Base-by-base conservation (phyloP, 2,888 invertebrate genomes). In the Tuta absoluta region DNA sequence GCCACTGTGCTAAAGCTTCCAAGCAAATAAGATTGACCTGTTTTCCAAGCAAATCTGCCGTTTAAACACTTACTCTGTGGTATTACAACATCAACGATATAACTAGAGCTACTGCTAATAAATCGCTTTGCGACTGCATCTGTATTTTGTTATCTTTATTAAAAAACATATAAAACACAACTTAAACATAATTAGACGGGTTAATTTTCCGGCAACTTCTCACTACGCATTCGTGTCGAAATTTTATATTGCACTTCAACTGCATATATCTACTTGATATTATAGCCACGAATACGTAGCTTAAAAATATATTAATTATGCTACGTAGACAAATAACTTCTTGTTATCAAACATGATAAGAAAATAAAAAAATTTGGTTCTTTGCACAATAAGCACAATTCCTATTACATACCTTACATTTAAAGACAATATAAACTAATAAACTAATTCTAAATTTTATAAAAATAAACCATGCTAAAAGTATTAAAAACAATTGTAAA, bases 401-500 rank as follows among this genome's bases (percentile, higher is more conserved):
- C 53, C 53, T 51, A 37, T 62, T 53, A 48, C 24, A 53, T 51
- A 62, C 37, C 45, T 53, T 62, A 61, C 21, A 45, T 59, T 23
- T 59, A 61, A 33, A 38, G 24, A 17, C 10, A 60, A 48, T 33
- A 23, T 61, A 61, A 48, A 61, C 62, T 62, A 53, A 62, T 4
- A 23, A 38, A 51, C 21, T 62, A 45, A 53, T 17, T 37, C 62
- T 53, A 62, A n/a, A 38, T 51, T 48, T 33, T 49, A 62, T 37
- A 78, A 78, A 81, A 82, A 84, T 82, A 82, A 83, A 82, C 77
- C 82, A 75, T 77, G 78, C 73, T 79, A 80, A 80, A 56, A 80
- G 77, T 80, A 74, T 82, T 79, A 73, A 81, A 87, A 88, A 89
- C 87, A 88, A 87, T 81, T 88, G 86, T 87, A 89, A 89, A 89